Evolutionary conservation across 2,113 vertebrate genomes (phyloP).

Genomic region (Alosa alosa): DNA sequence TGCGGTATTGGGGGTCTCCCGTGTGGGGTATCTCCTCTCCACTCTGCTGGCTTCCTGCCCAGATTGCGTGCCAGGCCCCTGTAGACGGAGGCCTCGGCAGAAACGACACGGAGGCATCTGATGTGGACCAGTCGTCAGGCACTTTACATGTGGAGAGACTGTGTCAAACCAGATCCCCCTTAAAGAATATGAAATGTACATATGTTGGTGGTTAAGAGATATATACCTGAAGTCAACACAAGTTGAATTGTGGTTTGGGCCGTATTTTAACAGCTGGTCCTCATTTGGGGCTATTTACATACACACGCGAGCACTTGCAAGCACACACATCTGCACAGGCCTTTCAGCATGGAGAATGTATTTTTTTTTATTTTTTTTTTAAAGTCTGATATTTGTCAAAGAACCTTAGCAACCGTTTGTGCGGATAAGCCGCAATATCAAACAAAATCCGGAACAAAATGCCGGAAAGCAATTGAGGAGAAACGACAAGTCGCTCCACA

Average conservation of each 20-base stretch:
- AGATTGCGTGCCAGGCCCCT: background rate
- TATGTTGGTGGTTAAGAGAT: constrained; percentile 17
- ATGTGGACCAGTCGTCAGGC: background rate
- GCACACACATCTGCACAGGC: constrained; percentile 2
- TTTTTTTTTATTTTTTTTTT: constrained; percentile 15
- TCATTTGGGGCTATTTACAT: constrained; percentile 23
- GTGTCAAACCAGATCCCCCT: constrained; percentile 13
- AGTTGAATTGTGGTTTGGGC: background rate
- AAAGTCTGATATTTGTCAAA: constrained; percentile 47
- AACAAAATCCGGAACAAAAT: background rate
- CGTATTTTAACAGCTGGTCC: constrained; percentile 19
- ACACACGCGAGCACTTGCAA: background rate
- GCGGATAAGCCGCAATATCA: background rate
- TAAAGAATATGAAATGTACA: constrained; percentile 17
- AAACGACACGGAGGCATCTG: background rate
- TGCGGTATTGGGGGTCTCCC: background rate
- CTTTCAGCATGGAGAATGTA: background rate
- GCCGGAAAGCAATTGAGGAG: background rate
- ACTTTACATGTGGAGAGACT: background rate
- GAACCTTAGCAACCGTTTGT: constrained; percentile 22
- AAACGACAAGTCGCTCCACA: background rate
- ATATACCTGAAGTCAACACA: constrained; percentile 28
- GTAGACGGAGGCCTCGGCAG: background rate
- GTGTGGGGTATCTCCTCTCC: background rate
- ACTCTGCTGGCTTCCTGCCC: background rate